Percentiles rank a stretch among this genome's conserved stretches.
phyloP scores from a whole-genome alignment of 1,140 invertebrate species.

The Zaprionus vittiger region DNA sequence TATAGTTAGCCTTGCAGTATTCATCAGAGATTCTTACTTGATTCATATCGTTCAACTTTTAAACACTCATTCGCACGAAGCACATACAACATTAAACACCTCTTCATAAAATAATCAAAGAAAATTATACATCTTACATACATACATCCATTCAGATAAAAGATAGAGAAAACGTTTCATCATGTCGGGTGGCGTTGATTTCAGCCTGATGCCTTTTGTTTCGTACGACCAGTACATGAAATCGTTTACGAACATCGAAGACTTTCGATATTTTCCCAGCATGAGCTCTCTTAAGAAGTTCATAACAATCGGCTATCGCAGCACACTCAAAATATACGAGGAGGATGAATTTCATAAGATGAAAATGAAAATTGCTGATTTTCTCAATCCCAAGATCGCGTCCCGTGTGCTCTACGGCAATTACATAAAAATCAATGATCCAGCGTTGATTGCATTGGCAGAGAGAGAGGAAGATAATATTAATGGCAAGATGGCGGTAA shows the following conservation, averaged over 20 bases:
- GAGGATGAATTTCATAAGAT: constrained; percentile 11
- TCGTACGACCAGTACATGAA: constrained; percentile 17
- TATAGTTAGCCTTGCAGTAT: not conserved
- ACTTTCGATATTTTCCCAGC: constrained; percentile 14
- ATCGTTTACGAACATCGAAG: constrained; percentile 9
- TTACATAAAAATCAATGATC: constrained; percentile 14
- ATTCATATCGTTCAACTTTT: not conserved
- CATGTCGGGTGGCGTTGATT: not conserved
- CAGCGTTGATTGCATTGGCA: not conserved
- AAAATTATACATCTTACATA: not conserved
- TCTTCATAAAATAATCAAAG: not conserved
- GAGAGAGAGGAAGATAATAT: constrained; percentile 27
- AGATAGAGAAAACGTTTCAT: not conserved
- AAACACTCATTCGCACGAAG: not conserved
- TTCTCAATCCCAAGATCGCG: constrained; percentile 12
- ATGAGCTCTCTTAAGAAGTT: not conserved
- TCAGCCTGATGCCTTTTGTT: not conserved
- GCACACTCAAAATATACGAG: constrained; percentile 16
- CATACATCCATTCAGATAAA: not conserved
- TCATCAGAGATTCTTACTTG: not conserved
- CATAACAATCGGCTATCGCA: constrained; percentile 29
- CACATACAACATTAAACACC: too few relatives aligned
- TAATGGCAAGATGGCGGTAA: constrained; percentile 8
- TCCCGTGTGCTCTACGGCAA: not conserved
- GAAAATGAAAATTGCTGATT: not conserved